phyloP scores from a whole-genome alignment of 30 jellyfish, hydroid and myxozoan genomes.

The Chironex yamaguchii region DNA sequence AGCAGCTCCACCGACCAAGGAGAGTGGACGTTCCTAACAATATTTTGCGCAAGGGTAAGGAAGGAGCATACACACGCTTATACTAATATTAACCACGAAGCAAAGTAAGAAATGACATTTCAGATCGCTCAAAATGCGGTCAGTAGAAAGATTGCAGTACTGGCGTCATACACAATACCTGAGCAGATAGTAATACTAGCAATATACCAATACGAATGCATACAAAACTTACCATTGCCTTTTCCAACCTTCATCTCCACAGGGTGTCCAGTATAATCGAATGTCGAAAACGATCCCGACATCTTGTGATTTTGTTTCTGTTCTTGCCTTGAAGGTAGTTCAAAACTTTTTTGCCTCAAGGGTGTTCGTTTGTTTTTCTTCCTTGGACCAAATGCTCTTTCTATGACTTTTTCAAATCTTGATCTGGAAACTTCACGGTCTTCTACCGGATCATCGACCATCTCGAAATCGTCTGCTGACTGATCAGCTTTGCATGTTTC shows the following conservation, averaged over 20 bases:
- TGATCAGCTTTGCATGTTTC: neutral
- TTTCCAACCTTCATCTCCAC: slow-evolving; percentile 6
- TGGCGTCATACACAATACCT: too few species aligned
- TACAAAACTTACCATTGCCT: slow-evolving; percentile 29
- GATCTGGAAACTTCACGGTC: neutral
- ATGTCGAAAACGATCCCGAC: slow-evolving; percentile 75
- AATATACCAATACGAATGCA: too few species aligned
- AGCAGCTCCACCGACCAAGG: too few species aligned
- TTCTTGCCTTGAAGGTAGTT: slow-evolving; percentile 55
- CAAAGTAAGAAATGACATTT: neutral
- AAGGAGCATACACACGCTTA: neutral
- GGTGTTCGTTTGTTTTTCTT: slow-evolving; percentile 48
- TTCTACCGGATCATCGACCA: neutral
- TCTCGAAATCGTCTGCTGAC: neutral
- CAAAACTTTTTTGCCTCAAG: slow-evolving; percentile 68
- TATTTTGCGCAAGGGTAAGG: too few species aligned
- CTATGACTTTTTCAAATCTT: neutral
- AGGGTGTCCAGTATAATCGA: slow-evolving; percentile 60
- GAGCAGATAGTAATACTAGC: too few species aligned
- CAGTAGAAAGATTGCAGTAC: too few species aligned
- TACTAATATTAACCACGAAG: neutral
- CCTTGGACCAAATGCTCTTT: neutral
- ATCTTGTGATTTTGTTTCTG: slow-evolving; percentile 47
- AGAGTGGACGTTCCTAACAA: too few species aligned
- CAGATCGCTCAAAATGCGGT: neutral